Conservation (phyloP, 2,888 invertebrate genomes). For the Nudaria mundana region DNA sequence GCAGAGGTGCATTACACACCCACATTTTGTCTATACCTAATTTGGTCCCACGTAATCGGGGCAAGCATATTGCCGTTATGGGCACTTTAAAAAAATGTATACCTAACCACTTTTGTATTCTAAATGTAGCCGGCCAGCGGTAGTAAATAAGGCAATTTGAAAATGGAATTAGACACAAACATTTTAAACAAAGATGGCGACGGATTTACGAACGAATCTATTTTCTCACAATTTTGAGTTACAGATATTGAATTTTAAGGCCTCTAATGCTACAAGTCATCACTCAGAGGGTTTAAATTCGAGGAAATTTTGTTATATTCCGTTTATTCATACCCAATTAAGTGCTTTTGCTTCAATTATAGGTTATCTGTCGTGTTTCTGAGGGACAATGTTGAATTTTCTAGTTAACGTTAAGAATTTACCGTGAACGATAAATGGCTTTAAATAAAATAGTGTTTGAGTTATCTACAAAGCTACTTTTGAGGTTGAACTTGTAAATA, state of each 20-base stretch:
- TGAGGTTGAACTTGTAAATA: too few species aligned
- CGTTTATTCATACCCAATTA: slow-evolving; percentile 13
- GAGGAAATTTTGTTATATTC: slow-evolving; percentile 15
- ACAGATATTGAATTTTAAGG: slow-evolving; percentile 20
- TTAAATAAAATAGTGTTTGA: background rate
- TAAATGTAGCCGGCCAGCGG: background rate
- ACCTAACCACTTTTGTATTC: too few species aligned
- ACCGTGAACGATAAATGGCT: background rate
- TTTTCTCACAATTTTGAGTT: slow-evolving; percentile 10
- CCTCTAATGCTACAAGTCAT: slow-evolving; percentile 11
- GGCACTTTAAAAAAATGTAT: background rate
- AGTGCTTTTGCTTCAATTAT: slow-evolving; percentile 16
- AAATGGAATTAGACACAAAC: background rate
- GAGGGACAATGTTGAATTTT: slow-evolving; percentile 1
- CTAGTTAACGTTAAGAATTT: too few species aligned
- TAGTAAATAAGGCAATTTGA: too few species aligned
- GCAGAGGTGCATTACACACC: too few species aligned
- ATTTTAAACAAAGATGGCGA: background rate
- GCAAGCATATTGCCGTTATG: too few species aligned
- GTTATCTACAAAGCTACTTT: background rate
- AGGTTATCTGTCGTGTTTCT: slow-evolving; percentile 6
- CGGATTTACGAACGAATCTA: background rate
- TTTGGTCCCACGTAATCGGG: too few species aligned
- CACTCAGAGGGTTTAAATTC: slow-evolving; percentile 11
- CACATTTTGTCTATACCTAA: too few species aligned